A percentile compares a stretch with the other conserved stretches of the same genome.
These are phyloP conservation scores for Minunthozetes semirufus DNA, from an alignment of 2,888 invertebrate genomes.

Conservation along the genomic window DNA sequence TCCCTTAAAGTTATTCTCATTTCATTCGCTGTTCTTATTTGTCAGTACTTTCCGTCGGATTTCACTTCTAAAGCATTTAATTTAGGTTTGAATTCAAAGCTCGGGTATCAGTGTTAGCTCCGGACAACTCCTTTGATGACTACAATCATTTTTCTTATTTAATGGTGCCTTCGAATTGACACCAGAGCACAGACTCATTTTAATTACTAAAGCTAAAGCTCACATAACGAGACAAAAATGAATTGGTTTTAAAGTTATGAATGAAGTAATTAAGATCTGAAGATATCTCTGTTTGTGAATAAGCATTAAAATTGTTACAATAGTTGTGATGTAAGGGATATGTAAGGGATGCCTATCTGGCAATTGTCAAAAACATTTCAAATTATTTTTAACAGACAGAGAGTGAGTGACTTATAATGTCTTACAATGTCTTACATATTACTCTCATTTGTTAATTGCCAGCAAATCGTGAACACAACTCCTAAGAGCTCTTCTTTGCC, in stretches of 20 bases:
- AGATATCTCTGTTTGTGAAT: slow-evolving; percentile 20
- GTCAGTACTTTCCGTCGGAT: neutral
- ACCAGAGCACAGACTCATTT: neutral
- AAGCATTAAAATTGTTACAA: slow-evolving; percentile 16
- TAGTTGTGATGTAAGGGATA: slow-evolving; percentile 17
- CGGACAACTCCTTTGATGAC: neutral
- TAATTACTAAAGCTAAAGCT: neutral
- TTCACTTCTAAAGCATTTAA: neutral
- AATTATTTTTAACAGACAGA: slow-evolving; percentile 3
- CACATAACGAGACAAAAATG: slow-evolving; percentile 1
- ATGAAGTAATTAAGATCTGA: slow-evolving; percentile 16
- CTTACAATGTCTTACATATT: neutral
- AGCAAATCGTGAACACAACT: neutral
- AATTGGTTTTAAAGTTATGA: slow-evolving; percentile 13
- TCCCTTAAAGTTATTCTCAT: neutral
- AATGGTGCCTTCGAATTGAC: neutral
- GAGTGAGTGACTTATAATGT: neutral
- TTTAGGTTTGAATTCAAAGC: neutral
- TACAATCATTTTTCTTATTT: neutral
- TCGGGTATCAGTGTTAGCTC: too few species aligned
- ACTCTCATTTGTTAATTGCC: slow-evolving; percentile 18
- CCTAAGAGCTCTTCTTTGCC: neutral
- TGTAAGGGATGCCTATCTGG: slow-evolving; percentile 10
- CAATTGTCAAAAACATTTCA: slow-evolving; percentile 8
- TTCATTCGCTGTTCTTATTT: slow-evolving; percentile 4